A percentile compares a stretch with the other conserved stretches of the same genome.
Evolutionary conservation across 2,888 invertebrate genomes (phyloP).

Genomic region (Pycnomerus fuliginosus): DNA sequence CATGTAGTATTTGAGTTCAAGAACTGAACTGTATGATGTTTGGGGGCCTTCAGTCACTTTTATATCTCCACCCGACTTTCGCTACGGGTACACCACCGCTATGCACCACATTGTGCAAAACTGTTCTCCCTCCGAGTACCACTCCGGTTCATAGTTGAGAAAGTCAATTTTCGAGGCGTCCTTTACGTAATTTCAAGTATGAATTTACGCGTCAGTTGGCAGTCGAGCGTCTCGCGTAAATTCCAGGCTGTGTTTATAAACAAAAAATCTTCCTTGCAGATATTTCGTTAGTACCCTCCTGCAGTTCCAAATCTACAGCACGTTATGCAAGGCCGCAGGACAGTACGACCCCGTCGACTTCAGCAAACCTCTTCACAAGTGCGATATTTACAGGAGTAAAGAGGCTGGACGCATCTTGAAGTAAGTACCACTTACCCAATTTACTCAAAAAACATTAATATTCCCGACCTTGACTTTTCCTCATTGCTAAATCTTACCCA

Average conservation of each 20-base stretch:
- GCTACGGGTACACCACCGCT: slow-evolving; percentile 49
- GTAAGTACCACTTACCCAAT: no score
- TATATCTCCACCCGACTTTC: slow-evolving; percentile 60
- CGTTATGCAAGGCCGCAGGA: slow-evolving; percentile 79
- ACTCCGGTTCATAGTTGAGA: slow-evolving; percentile 43
- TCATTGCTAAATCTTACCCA: no score
- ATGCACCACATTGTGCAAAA: slow-evolving; percentile 45
- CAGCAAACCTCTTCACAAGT: slow-evolving; percentile 76
- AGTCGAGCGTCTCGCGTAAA: slow-evolving; percentile 16
- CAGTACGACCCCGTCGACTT: slow-evolving; percentile 75
- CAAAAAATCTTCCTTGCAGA: slow-evolving; percentile 57
- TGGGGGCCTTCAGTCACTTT: slow-evolving; percentile 56
- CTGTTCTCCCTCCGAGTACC: slow-evolving; percentile 40
- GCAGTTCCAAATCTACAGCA: slow-evolving; percentile 89
- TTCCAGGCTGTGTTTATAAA: slow-evolving; percentile 1
- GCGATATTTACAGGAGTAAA: slow-evolving; percentile 86
- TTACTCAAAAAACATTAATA: no score
- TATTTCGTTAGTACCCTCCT: slow-evolving; percentile 91
- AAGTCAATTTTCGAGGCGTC: slow-evolving; percentile 47
- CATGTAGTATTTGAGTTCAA: slow-evolving; percentile 52
- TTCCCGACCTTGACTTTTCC: no score
- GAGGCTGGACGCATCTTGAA: slow-evolving; percentile 82
- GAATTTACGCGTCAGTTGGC: slow-evolving; percentile 35
- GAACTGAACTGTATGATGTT: slow-evolving; percentile 60
- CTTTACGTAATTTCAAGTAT: slow-evolving; percentile 46